Evolutionary conservation across 2,797 vertebrate genomes (phyloP), one percentile per base, ranked within the genome.

Genomic region (Prionace glauca): DNA sequence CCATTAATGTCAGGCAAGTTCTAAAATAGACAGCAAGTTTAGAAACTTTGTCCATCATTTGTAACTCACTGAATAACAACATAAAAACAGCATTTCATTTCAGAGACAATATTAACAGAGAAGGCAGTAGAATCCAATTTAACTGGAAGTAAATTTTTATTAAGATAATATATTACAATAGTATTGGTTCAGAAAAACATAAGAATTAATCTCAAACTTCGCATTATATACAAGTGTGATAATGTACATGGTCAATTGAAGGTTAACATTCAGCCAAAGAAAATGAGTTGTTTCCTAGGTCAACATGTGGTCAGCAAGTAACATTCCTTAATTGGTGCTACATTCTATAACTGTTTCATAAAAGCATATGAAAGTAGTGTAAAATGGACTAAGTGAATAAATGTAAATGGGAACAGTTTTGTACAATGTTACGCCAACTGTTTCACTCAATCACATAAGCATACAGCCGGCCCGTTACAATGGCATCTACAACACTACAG

Each of bases 121-220:
- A 94, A 95, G 8, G 11, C 36, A 56, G 24, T 20, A 72, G 41
- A n/a, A 50, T 95, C 69, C 93, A 77, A 14, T 7, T 95, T 77
- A 72, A 95, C 71, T 50, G 71, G 71, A 95, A 32, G 69, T 74
- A 36, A 10, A 24, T 95, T 95, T 95, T 95, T 98, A 98, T 98
- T 98, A 98, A 98, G 98, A 98, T 98, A 98, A 97, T 98, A 97
- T 98, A 98, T 97, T 97, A 97, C 97, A 87, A 87, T 86, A 95
- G 41, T 86, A 96, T 92, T 67, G 90, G 96, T 96, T 96, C 97
- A 98, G 97, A 96, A 96, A 97, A 98, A 97, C 96, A 97, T 96
- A 96, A 97, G 97, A 96, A 96, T 97, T 97, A 96, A 97, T 97
- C 97, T 97, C 97, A 97, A 97, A 97, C 96, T 96, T 97, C 96